Percentiles rank a stretch among this genome's conserved stretches.
phyloP scores from a whole-genome alignment of 1,140 invertebrate species.

The Teleopsis dalmanni region DNA sequence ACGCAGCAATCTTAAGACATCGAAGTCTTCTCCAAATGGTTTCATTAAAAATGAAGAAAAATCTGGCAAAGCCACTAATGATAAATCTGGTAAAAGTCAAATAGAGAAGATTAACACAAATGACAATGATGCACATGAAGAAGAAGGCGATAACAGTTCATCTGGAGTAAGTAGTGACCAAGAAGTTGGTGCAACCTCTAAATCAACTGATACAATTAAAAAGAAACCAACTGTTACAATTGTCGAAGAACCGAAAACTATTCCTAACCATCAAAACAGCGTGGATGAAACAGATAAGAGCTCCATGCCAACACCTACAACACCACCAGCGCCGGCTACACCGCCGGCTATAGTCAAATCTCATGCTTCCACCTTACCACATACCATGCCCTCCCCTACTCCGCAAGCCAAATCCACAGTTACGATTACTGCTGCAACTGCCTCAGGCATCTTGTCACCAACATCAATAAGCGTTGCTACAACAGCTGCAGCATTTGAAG shows the following conservation, averaged over 20 bases:
- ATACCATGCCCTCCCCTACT: too few relatives aligned
- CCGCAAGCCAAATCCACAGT: not conserved
- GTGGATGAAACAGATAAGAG: slow-evolving; percentile 5
- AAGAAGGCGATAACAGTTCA: slow-evolving; percentile 80
- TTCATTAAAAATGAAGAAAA: slow-evolving; percentile 53
- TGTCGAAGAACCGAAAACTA: slow-evolving; percentile 36
- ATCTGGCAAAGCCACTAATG: slow-evolving; percentile 17
- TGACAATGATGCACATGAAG: slow-evolving; percentile 40
- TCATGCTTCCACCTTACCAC: too few relatives aligned
- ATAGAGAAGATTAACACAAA: slow-evolving; percentile 13
- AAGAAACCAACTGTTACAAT: slow-evolving; percentile 40
- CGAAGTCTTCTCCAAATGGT: slow-evolving; percentile 76
- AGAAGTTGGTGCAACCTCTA: slow-evolving; percentile 47
- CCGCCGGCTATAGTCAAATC: not conserved
- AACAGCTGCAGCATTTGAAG: slow-evolving; percentile 12
- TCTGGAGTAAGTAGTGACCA: slow-evolving; percentile 81
- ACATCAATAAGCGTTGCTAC: slow-evolving; percentile 19
- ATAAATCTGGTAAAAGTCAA: slow-evolving; percentile 11
- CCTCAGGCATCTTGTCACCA: slow-evolving; percentile 10
- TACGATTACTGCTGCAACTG: not conserved
- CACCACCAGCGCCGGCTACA: not conserved
- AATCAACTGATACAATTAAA: slow-evolving; percentile 41
- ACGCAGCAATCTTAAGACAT: slow-evolving; percentile 71
- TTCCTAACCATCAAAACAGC: slow-evolving; percentile 14
- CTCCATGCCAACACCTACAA: not conserved